These are phyloP conservation scores for Emmelina monodactyla DNA, from an alignment of 2,888 invertebrate genomes.

Conservation along the genomic window DNA sequence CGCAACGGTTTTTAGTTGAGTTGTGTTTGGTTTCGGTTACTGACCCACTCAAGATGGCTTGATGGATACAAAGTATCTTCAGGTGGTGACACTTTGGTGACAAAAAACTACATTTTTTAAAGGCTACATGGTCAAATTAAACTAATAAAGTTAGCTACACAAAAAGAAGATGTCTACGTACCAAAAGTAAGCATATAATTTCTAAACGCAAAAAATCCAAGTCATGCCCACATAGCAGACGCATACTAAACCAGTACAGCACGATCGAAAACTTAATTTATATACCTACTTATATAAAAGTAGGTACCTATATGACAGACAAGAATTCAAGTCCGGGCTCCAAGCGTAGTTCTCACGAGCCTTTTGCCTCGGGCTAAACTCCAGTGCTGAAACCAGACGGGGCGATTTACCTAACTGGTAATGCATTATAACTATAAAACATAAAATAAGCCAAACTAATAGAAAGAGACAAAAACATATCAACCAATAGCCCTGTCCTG, in stretches of 20 bases:
- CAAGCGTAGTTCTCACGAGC: constrained; percentile 1
- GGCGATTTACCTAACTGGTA: neutral
- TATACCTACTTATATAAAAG: constrained; percentile 1
- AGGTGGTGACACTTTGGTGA: too few relatives aligned
- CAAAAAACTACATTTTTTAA: too few relatives aligned
- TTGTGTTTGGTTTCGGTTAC: too few relatives aligned
- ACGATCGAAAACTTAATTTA: neutral
- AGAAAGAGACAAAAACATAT: neutral
- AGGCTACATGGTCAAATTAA: neutral
- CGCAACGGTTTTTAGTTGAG: too few relatives aligned
- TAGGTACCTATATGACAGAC: neutral
- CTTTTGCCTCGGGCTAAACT: neutral
- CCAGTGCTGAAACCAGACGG: neutral
- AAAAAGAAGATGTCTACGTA: neutral
- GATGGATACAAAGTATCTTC: too few relatives aligned
- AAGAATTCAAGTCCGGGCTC: neutral
- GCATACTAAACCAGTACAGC: too few relatives aligned
- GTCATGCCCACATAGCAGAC: neutral
- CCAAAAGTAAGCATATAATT: neutral
- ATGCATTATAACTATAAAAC: neutral
- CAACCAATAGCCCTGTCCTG: neutral
- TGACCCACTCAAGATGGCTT: too few relatives aligned
- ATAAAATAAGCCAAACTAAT: neutral
- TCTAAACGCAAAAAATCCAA: neutral
- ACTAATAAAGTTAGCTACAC: neutral